Conservation (phyloP, 2,797 vertebrate species). For the Spheniscus humboldti region DNA sequence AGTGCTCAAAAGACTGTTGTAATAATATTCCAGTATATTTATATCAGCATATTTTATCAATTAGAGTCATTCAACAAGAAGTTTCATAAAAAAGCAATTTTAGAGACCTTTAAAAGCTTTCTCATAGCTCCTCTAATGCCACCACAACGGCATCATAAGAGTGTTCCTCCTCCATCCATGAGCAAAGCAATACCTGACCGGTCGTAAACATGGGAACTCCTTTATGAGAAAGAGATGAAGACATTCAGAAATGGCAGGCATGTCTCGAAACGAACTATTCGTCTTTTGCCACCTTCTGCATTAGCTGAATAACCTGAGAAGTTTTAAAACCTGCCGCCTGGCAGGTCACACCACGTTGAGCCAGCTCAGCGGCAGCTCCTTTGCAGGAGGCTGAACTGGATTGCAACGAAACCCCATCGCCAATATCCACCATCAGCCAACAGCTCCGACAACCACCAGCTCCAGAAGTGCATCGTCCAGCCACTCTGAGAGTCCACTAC, state of each 20-base stretch:
- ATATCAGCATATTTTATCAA: neutral
- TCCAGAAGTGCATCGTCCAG: neutral
- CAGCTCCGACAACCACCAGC: neutral
- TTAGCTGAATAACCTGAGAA: neutral
- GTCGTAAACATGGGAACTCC: accelerated
- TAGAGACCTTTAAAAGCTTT: neutral
- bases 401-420: accelerated
- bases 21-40: neutral
- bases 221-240: neutral
- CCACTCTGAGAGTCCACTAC: neutral
- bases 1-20: neutral
- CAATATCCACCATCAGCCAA: neutral
- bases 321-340: accelerated
- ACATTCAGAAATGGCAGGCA: accelerated
- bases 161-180: neutral
- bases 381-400: accelerated
- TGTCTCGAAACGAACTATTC: accelerated
- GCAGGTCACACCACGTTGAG: accelerated
- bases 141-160: accelerated
- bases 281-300: neutral
- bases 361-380: neutral
- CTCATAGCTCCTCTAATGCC: neutral
- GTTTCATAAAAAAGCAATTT: neutral
- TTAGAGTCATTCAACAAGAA: neutral
- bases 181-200: neutral